Percentiles rank a stretch among this genome's conserved stretches.
Conservation (phyloP, 2,888 invertebrate species). For the Drosophila seclusa region DNA sequence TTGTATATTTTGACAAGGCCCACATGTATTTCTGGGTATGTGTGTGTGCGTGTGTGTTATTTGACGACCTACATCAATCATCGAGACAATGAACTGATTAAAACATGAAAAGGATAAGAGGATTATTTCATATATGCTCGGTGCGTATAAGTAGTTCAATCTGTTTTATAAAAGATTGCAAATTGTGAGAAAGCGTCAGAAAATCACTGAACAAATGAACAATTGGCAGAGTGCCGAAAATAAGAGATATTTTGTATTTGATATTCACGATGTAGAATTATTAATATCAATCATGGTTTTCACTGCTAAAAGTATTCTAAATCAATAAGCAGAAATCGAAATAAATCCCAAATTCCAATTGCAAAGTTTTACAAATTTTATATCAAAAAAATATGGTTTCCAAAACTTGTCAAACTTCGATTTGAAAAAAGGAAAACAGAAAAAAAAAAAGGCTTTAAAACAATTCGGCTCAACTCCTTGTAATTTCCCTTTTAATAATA, state of each 20-base stretch:
- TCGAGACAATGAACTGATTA: slow-evolving; percentile 62
- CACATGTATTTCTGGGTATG: slow-evolving; percentile 33
- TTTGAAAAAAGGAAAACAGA: not conserved
- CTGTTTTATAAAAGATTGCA: slow-evolving; percentile 4
- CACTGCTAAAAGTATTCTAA: not conserved
- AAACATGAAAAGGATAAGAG: slow-evolving; percentile 60
- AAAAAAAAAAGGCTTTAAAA: not conserved
- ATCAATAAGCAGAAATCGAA: not conserved
- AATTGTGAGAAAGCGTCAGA: not conserved
- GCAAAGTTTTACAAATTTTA: not conserved
- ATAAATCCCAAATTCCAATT: slow-evolving; percentile 1
- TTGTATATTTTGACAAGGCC: slow-evolving; percentile 44
- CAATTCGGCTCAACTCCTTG: slow-evolving; percentile 13
- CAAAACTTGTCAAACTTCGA: slow-evolving; percentile 6
- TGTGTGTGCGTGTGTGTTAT: slow-evolving; percentile 12
- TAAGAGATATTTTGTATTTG: not conserved
- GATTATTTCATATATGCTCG: slow-evolving; percentile 35
- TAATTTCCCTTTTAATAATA: slow-evolving; percentile 40
- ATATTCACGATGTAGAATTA: not conserved
- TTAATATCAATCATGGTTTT: not conserved
- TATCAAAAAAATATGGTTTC: not conserved
- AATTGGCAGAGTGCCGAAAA: not conserved
- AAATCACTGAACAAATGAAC: slow-evolving; percentile 11
- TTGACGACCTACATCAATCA: slow-evolving; percentile 60
- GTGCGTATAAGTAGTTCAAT: not conserved